These are phyloP conservation scores for Lasius fuliginosus DNA, from an alignment of 2,888 invertebrate genomes.

Conservation along the genomic window DNA sequence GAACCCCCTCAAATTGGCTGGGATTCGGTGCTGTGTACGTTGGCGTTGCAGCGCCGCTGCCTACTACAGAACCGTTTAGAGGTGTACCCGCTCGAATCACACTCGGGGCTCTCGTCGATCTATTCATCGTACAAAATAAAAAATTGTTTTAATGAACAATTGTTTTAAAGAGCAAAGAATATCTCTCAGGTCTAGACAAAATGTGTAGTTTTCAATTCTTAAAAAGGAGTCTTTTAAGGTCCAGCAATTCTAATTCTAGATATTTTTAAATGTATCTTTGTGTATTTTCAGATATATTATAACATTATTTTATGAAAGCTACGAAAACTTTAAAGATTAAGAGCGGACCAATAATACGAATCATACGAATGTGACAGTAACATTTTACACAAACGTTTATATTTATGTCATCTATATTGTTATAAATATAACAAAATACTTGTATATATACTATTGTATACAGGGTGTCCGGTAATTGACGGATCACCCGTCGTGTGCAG, in stretches of 20 bases:
- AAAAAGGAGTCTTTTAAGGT: neutral
- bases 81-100: slow-evolving; percentile 84
- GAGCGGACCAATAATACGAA: no score
- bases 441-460: no score
- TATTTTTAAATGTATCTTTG: neutral
- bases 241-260: neutral
- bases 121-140: slow-evolving; percentile 61
- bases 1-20: slow-evolving; percentile 93
- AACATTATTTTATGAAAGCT: no score
- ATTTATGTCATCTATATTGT: no score
- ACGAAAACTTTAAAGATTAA: no score
- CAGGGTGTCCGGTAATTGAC: no score
- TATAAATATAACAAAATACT: no score
- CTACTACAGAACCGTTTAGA: slow-evolving; percentile 84
- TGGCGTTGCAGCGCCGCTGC: slow-evolving; percentile 88
- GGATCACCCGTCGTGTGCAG: no score
- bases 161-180: neutral
- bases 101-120: slow-evolving; percentile 88
- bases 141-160: neutral
- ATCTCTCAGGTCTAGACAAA: neutral
- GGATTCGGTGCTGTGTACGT: slow-evolving; percentile 87
- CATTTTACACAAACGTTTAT: no score
- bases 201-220: neutral
- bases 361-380: no score
- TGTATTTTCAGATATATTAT: no score